Evolutionary conservation across 1,140 invertebrate species (phyloP), one percentile per base, ranked within the genome.

Genomic region (Venturia canescens): DNA sequence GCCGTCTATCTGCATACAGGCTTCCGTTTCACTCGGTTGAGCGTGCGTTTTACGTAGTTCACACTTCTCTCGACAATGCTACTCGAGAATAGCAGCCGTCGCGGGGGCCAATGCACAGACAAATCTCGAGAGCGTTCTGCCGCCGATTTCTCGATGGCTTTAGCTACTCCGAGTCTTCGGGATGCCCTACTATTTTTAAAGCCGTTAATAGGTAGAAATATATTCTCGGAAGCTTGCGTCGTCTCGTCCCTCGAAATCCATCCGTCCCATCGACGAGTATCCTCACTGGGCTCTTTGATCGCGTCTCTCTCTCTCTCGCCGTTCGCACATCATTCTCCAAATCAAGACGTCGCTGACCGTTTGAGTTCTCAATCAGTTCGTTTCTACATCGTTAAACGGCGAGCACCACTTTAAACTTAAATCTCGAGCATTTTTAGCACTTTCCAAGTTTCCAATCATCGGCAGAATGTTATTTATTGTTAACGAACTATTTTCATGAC

Each of bases 151-250:
- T 23, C 71, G 71, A 26, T 72, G n/a, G n/a, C 70, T 72, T 18
- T 38, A 26, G 38, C 70, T 48, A 44, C 38, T 72, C 18, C 7
- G 13, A 23, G 26, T 74, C 48, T 29, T 57, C 48, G 16, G 15
- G 44, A 74, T 74, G 48, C 11, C 1, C n/a, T 27, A 74, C 44
- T 74, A 74, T 74, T 74, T 74, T 74, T 74, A 74, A 74, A 44
- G 44, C 16, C 38, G n/a, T 74, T 57, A 74, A 16, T 44, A 74
- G 71, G 44, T 74, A 53, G 18, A 74, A 74, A 74, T 26, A 63
- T 53, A 74, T 74, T 74, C 44, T 48, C 71, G 57, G 71, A 74
- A 74, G 57, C 44, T 53, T 74, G 23, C 48, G 48, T 2, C 48
- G 71, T 57, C 23, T 26, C 23, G 38, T 26, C 21, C 50, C 34